Base-by-base conservation (phyloP, 2,113 vertebrate species). In the Cottus gobio region DNA sequence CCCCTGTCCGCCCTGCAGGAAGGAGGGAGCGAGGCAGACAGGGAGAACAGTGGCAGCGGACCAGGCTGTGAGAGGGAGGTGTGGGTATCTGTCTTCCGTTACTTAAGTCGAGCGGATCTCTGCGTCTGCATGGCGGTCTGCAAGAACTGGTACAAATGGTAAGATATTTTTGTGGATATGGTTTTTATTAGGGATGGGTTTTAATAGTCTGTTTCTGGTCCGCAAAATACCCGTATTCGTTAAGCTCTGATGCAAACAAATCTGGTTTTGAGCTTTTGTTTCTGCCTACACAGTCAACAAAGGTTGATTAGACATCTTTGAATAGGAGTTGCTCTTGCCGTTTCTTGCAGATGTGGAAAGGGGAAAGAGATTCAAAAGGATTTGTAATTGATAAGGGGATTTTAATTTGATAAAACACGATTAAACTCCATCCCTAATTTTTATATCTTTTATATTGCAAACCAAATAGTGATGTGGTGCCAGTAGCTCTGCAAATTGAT, bases 141-240 rank as follows among this genome's bases (percentile, higher is more conserved):
- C 96, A 99, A 98, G 95, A 97, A 96, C 89, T 99, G 98, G 98
- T 97, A 98, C 95, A 99, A 98, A 95, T 99, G 98, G 98, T 99
- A 95, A 98, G 97, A 94, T 1, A 24, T 28, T 0, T 30, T 1
- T 9, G 15, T 0, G 15, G 1, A 44, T 24, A 22, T 5, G 30
- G 3, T 56, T 34, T 54, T 60, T 26, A 15, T 64, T 42, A 10
- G 1, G 18, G 11, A 22, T 18, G 6, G 42, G 65, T 69, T 62
- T 52, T 7, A n/a, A 30, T 31, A 31, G 8, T n/a, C 0, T 6
- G 16, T 26, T 39, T 22, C 13, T 34, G 4, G 0, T 52, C 2
- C 1, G 13, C 4, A 15, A 65, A 66, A 31, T 31, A 52, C 5
- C 28, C 0, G 2, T 34, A 3, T 71, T 39, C 3, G 1, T 57